Base-by-base conservation (phyloP, 1,140 invertebrate genomes). In the Mizuhopecten yessoensis region DNA sequence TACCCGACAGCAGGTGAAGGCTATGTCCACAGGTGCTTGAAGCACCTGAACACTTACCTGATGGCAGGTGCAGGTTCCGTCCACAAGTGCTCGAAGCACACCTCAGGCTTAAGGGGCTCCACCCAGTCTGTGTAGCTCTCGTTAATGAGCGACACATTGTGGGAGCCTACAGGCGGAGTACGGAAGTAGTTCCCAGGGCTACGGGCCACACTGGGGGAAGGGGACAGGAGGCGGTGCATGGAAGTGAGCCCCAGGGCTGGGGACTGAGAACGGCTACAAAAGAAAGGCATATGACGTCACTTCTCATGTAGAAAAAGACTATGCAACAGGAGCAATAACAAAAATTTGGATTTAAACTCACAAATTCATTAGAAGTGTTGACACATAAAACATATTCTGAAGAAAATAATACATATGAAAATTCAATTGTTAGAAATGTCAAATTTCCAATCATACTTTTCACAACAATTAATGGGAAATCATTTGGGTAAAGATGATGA, bases 31-130 rank as follows among this genome's bases (percentile, higher is more conserved):
- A 89, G 7, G 20, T 45, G 29, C 11, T 36, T 1, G 33, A 5
- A 57, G 42, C 29, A 23, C 11, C 15, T 36, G 11, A 15, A 33
- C 9, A 39, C 13, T 87, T 88, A 95, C 95, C 95, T 92, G 33
- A 94, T 94, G 1, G 94, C 93, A 42, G 94, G 94, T 34, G 92
- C 89, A n/a, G 93, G 88, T 86, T 99, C 98, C 0, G 98, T 98
- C 98, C 98, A 99, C 29, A 99, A 97, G 94, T 98, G 98, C 95
- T 99, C 98, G 33, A 99, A 97, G 96, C 98, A 99, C 88, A 99
- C 97, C 93, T 98, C 98, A 0, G 98, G 98, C 91, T 98, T 98
- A 23, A 98, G 96, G 7, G 98, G 98, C 93, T 98, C 97, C 5
- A 97, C 97, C 45, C 96, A 96, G 34, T 96, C 95, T n/a, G 90